Conservation (phyloP, 2,888 invertebrate species). For the Bembecia ichneumoniformis region DNA sequence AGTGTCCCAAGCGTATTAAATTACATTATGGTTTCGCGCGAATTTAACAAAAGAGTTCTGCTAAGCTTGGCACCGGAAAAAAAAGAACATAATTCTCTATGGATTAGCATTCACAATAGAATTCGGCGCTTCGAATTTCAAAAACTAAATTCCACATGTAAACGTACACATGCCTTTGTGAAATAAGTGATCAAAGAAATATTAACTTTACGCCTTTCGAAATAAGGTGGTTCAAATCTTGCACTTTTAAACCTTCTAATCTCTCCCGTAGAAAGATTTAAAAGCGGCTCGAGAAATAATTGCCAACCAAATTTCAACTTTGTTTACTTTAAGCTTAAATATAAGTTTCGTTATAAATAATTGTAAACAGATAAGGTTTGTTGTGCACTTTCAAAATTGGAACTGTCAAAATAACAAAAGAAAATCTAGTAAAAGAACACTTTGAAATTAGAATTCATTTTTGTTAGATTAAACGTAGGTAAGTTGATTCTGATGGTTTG, state of each 20-base stretch:
- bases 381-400: too few species aligned
- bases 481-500: too few species aligned
- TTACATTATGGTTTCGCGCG: conserved; percentile 15
- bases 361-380: too few species aligned
- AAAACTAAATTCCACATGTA: background rate
- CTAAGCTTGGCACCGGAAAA: conserved; percentile 8
- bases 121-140: conserved; percentile 12
- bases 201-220: background rate
- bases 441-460: too few species aligned
- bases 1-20: conserved; percentile 9
- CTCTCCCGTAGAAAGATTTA: background rate
- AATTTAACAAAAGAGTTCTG: conserved; percentile 13
- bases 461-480: too few species aligned
- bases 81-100: conserved; percentile 25
- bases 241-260: conserved; percentile 1
- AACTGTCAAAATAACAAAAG: too few species aligned
- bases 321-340: too few species aligned
- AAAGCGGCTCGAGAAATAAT: background rate
- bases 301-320: too few species aligned
- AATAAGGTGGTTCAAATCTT: conserved; percentile 2
- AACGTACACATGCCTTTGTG: background rate
- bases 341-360: too few species aligned
- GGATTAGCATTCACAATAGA: conserved; percentile 32
- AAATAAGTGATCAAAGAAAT: conserved; percentile 2
- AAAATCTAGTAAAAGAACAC: too few species aligned